phyloP scores from a whole-genome alignment of 1,140 invertebrate genomes.

The Ostrea edulis region DNA sequence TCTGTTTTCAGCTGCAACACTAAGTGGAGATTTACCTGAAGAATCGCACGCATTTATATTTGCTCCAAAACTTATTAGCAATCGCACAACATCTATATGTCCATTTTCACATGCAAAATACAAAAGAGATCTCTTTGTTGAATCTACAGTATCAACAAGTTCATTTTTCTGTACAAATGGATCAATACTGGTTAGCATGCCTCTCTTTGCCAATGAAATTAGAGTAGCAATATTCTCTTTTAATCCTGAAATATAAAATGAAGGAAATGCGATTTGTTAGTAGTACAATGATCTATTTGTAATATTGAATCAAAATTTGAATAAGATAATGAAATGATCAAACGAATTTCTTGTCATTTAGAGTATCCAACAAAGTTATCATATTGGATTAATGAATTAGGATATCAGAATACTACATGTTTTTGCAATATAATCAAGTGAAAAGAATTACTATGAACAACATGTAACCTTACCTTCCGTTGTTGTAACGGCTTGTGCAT shows the following conservation, averaged over 20 bases:
- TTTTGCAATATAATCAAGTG: too few species aligned
- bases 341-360: too few species aligned
- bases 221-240: neutral
- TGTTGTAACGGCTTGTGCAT: neutral
- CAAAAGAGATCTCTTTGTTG: neutral
- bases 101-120: neutral
- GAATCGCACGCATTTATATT: neutral
- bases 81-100: neutral
- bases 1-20: neutral
- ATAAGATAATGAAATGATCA: too few species aligned
- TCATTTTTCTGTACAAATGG: neutral
- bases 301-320: too few species aligned
- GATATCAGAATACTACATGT: too few species aligned
- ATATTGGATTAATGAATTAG: too few species aligned
- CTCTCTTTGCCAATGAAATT: neutral
- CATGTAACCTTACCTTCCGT: neutral
- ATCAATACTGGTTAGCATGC: neutral
- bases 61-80: neutral
- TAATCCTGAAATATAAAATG: neutral
- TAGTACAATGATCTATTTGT: too few species aligned
- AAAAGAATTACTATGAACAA: too few species aligned
- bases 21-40: neutral
- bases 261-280: neutral
- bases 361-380: too few species aligned
- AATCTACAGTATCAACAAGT: neutral